These are phyloP conservation scores for Hylyphantes graminicola DNA, from an alignment of 1,140 invertebrate genomes.

Conservation along the genomic window DNA sequence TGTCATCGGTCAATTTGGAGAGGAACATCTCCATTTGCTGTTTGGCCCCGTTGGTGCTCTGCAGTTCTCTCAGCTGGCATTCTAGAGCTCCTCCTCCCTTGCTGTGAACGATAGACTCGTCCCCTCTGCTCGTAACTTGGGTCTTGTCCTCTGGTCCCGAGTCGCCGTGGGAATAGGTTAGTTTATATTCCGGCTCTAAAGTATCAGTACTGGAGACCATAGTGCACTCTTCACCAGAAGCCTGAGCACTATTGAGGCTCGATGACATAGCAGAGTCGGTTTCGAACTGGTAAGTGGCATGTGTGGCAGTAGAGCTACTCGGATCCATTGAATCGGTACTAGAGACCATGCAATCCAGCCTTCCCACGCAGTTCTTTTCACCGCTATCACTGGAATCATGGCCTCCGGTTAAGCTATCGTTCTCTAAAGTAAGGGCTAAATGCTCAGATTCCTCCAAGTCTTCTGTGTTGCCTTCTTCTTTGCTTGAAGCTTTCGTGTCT, in stretches of 20 bases:
- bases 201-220: conserved; percentile 81
- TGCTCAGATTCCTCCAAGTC: conserved; percentile 62
- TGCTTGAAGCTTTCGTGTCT: conserved; percentile 4
- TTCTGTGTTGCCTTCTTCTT: conserved; percentile 48
- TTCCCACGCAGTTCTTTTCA: conserved; percentile 43
- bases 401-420: conserved; percentile 29
- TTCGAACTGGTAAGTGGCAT: conserved; percentile 84
- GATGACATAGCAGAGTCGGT: conserved; percentile 79
- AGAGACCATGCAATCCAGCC: conserved; percentile 73
- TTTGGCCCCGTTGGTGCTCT: conserved; percentile 31
- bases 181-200: conserved; percentile 68
- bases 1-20: conserved; percentile 54
- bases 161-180: conserved; percentile 48
- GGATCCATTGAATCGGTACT: conserved; percentile 72
- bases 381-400: conserved; percentile 59
- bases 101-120: neutral
- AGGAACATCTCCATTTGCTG: conserved; percentile 58
- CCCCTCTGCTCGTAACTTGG: neutral
- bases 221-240: conserved; percentile 75
- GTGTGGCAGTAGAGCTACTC: conserved; percentile 76
- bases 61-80: conserved; percentile 27
- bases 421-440: conserved; percentile 10
- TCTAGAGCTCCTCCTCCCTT: conserved; percentile 33
- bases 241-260: conserved; percentile 76
- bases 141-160: conserved; percentile 12